Evolutionary conservation across 1,140 invertebrate species (phyloP).

Genomic region (Aphelinus certus): DNA sequence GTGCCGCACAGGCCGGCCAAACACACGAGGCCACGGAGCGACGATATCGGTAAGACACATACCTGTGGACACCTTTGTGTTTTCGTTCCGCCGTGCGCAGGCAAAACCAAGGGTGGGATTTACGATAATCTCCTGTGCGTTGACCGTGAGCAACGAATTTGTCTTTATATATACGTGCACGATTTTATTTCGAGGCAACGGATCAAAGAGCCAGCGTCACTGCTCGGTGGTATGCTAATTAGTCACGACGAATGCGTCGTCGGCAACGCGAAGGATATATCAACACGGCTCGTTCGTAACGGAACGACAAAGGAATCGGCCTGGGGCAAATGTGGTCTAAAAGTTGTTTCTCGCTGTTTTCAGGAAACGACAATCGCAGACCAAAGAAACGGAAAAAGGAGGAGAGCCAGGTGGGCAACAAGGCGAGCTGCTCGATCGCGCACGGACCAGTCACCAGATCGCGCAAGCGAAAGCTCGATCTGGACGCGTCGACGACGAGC

Average conservation of each 20-base stretch:
- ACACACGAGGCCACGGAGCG: neutral
- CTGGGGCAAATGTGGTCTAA: too few species aligned
- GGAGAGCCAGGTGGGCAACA: neutral
- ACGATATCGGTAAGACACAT: slow-evolving; percentile 2
- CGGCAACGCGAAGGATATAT: too few species aligned
- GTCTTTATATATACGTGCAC: too few species aligned
- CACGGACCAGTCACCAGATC: slow-evolving; percentile 54
- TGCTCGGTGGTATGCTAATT: too few species aligned
- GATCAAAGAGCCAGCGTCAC: too few species aligned
- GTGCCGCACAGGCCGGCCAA: neutral
- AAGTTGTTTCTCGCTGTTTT: neutral
- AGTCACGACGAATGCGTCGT: too few species aligned
- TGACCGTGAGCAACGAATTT: too few species aligned
- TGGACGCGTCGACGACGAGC: slow-evolving; percentile 11
- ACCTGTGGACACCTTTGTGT: neutral
- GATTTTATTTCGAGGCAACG: too few species aligned
- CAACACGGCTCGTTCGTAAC: too few species aligned
- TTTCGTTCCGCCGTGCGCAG: neutral
- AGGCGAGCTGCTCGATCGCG: slow-evolving; percentile 20
- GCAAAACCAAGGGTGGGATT: too few species aligned
- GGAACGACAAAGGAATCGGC: too few species aligned
- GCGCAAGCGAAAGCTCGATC: slow-evolving; percentile 54
- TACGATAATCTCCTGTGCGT: too few species aligned
- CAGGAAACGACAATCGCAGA: slow-evolving; percentile 12
- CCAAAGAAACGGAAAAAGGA: slow-evolving; percentile 33